Evolutionary conservation across 2,888 invertebrate genomes (phyloP).

Genomic region (Nowickia ferox): DNA sequence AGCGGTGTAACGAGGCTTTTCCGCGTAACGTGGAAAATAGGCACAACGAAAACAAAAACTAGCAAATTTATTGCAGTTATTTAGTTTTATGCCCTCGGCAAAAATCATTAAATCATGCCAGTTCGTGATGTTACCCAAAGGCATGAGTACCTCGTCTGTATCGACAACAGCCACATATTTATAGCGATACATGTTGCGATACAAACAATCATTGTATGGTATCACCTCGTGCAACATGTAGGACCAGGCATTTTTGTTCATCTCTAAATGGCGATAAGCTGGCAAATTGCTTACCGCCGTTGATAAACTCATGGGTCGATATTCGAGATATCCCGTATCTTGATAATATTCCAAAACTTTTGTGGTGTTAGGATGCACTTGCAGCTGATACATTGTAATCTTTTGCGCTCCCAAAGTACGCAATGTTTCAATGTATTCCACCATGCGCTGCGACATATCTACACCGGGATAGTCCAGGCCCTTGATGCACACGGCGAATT

Average conservation of each 20-base stretch:
- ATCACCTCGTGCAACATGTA: conserved; percentile 96
- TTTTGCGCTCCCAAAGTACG: conserved; percentile 94
- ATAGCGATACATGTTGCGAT: conserved; percentile 94
- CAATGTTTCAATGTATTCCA: conserved; percentile 96
- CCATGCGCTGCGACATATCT: conserved; percentile 92
- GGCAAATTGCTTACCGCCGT: conserved; percentile 94
- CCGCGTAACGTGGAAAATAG: conserved; percentile 93
- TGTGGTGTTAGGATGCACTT: conserved; percentile 94
- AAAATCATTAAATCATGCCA: conserved; percentile 91
- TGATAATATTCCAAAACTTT: conserved; percentile 88
- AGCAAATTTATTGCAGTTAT: conserved; percentile 84
- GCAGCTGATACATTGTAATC: conserved; percentile 93
- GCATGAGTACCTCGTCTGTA: conserved; percentile 97
- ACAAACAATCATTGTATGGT: conserved; percentile 97
- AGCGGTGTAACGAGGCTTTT: conserved; percentile 84
- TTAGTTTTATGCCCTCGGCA: conserved; percentile 85
- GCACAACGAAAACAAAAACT: conserved; percentile 94
- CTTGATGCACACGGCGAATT: conserved; percentile 95
- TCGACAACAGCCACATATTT: conserved; percentile 94
- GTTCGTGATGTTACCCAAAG: conserved; percentile 86
- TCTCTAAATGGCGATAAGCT: conserved; percentile 92
- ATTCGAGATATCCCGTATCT: conserved; percentile 86
- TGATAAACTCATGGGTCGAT: conserved; percentile 91
- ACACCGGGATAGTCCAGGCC: conserved; percentile 95
- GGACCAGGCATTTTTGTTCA: conserved; percentile 92